A percentile compares a stretch with the other conserved stretches of the same genome.
These are phyloP conservation scores for Andrena fulva DNA, from an alignment of 2,888 invertebrate genomes.

Conservation along the genomic window DNA sequence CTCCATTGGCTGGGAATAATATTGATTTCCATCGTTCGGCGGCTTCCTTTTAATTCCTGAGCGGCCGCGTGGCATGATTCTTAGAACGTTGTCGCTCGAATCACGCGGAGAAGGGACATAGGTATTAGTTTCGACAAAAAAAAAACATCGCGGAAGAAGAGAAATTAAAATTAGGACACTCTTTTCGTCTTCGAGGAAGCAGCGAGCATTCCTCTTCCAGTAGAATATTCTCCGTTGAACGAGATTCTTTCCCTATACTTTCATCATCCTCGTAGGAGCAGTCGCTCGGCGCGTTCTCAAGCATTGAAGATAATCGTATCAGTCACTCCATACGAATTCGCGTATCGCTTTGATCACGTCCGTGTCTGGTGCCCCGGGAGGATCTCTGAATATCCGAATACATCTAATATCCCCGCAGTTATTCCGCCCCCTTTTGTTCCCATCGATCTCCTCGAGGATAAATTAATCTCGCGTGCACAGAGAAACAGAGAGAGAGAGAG, in stretches of 20 bases:
- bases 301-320: too few relatives aligned
- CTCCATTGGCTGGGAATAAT: not conserved
- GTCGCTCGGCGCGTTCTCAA: too few relatives aligned
- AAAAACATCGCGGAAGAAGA: too few relatives aligned
- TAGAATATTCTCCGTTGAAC: too few relatives aligned
- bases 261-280: not conserved
- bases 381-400: not conserved
- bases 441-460: conserved; percentile 37
- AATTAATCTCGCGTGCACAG: conserved; percentile 33
- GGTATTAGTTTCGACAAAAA: too few relatives aligned
- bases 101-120: too few relatives aligned
- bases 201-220: too few relatives aligned
- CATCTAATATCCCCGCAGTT: not conserved
- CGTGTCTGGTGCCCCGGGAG: not conserved
- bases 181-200: too few relatives aligned
- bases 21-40: conserved; percentile 15
- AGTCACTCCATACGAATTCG: too few relatives aligned
- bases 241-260: not conserved
- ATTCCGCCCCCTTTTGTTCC: conserved; percentile 7
- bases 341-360: not conserved
- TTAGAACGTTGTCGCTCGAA: too few relatives aligned
- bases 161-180: too few relatives aligned
- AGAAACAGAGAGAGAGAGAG: not conserved
- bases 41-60: not conserved
- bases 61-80: not conserved